Conservation (phyloP, 2,113 vertebrate species). For the Micronisus gabar region DNA sequence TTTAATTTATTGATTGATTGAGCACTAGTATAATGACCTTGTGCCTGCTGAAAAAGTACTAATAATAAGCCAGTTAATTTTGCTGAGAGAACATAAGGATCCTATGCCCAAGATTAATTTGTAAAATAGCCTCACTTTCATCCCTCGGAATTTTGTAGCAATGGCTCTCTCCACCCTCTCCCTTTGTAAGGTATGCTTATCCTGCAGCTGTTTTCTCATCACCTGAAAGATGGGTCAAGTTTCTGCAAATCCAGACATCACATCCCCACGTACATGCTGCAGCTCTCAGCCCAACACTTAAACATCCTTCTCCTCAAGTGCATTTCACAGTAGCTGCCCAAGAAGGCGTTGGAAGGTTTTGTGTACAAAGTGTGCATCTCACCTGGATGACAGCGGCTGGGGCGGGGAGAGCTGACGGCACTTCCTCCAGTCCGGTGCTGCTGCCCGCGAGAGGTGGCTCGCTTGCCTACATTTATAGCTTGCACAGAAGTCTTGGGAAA, state of each 20-base stretch:
- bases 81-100: neutral
- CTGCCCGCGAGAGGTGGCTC: rapidly evolving
- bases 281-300: neutral
- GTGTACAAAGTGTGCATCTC: neutral
- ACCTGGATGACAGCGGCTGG: neutral
- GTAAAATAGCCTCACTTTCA: neutral
- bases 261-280: rapidly evolving
- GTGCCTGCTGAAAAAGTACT: neutral
- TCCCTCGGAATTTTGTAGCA: neutral
- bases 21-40: neutral
- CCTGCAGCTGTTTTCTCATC: neutral
- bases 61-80: neutral
- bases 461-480: neutral
- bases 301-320: neutral
- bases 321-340: neutral
- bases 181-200: neutral
- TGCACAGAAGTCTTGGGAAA: neutral
- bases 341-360: neutral
- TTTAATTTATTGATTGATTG: neutral
- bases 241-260: neutral
- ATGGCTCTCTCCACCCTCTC: neutral
- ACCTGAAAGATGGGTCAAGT: neutral
- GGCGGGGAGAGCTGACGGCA: neutral
- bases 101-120: neutral
- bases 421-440: neutral